phyloP scores from a whole-genome alignment of 2,113 vertebrate genomes.

The Xenopus laevis region DNA sequence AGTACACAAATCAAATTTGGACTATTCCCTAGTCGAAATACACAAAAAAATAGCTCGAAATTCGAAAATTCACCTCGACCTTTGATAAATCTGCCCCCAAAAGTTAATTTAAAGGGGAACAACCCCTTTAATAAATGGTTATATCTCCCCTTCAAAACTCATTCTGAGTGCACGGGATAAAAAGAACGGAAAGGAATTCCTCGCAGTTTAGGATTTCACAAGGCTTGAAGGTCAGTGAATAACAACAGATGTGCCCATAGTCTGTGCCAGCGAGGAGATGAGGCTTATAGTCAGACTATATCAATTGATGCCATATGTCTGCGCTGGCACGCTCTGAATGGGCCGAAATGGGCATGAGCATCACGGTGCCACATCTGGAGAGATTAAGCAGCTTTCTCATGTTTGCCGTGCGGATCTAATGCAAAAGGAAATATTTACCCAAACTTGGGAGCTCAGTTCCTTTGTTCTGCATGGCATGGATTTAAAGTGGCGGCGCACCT shows the following conservation, averaged over 20 bases:
- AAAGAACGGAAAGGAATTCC: constrained; percentile 41
- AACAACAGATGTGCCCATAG: constrained; percentile 71
- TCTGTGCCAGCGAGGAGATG: constrained; percentile 61
- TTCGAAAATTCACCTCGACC: too few species aligned
- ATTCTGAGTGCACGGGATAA: background rate
- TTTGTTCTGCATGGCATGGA: too few species aligned
- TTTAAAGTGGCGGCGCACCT: too few species aligned
- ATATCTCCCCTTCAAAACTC: too few species aligned
- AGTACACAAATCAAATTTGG: too few species aligned
- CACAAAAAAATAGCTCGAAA: too few species aligned
- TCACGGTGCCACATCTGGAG: too few species aligned
- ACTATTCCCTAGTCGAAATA: too few species aligned
- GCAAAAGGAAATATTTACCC: background rate
- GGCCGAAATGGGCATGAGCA: background rate
- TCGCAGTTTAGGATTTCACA: constrained; percentile 50
- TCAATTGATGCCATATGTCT: constrained; percentile 59
- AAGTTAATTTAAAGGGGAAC: too few species aligned
- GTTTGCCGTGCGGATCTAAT: background rate
- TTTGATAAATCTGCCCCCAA: too few species aligned
- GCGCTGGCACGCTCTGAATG: constrained; percentile 46
- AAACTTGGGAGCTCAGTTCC: background rate
- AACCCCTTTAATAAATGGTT: too few species aligned
- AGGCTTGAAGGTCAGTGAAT: constrained; percentile 73
- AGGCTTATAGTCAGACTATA: constrained; percentile 55
- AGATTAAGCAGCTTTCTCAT: background rate